Percentiles rank a stretch among this genome's conserved stretches.
Evolutionary conservation across 2,113 vertebrate genomes (phyloP).

Genomic region (Alces alces): DNA sequence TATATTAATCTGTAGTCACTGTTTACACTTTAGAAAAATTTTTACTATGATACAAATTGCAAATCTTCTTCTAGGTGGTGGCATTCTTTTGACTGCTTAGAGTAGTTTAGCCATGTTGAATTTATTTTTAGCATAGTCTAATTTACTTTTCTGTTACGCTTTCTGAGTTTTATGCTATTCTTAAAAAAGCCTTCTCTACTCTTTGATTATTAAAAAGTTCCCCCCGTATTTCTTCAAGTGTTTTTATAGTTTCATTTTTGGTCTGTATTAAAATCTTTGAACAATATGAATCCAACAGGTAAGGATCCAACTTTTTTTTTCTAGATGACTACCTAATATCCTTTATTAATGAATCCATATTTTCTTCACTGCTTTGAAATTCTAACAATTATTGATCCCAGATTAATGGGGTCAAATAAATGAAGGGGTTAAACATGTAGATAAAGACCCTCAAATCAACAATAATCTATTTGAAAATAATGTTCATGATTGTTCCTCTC

Average conservation of each 20-base stretch:
- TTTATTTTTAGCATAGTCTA: neutral
- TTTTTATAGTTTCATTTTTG: neutral
- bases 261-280: neutral
- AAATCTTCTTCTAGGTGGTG: neutral
- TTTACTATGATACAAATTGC: neutral
- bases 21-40: neutral
- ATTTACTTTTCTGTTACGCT: neutral
- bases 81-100: neutral
- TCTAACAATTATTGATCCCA: neutral
- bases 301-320: neutral
- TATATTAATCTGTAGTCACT: neutral
- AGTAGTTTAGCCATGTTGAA: neutral
- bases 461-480: neutral
- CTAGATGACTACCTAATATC: neutral
- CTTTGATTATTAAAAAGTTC: neutral
- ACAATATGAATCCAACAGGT: neutral
- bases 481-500: neutral
- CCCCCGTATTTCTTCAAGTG: neutral
- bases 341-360: neutral
- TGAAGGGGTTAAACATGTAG: neutral
- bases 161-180: neutral
- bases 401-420: neutral
- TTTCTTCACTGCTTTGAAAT: slow-evolving; percentile 6
- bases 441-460: neutral
- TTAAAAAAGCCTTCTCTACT: neutral